Conservation (phyloP, 2,797 vertebrate species). For the Chiroxiphia lanceolata region DNA sequence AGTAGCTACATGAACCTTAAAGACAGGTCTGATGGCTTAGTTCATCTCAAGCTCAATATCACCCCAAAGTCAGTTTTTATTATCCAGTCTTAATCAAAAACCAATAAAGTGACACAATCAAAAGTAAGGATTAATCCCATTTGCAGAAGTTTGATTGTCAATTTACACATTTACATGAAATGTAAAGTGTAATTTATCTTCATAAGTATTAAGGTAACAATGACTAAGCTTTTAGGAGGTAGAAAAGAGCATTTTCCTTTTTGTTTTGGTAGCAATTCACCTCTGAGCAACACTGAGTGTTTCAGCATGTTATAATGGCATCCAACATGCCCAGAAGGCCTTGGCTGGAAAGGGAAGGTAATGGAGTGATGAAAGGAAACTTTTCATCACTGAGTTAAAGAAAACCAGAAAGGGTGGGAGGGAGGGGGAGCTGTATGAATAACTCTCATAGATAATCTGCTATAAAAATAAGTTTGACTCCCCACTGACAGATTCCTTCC, state of each 20-base stretch:
- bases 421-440: background rate
- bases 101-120: background rate
- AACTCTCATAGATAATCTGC: conserved; percentile 7
- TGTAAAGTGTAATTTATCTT: background rate
- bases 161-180: background rate
- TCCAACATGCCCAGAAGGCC: background rate
- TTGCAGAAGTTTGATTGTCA: background rate
- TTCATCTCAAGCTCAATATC: background rate
- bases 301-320: background rate
- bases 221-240: background rate
- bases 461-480: background rate
- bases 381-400: background rate
- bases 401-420: background rate
- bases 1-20: background rate
- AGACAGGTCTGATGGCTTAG: background rate
- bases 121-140: background rate
- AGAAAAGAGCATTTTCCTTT: background rate
- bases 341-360: background rate
- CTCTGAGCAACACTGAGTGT: background rate
- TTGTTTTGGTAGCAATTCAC: background rate
- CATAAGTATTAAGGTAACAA: background rate
- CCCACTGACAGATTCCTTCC: background rate
- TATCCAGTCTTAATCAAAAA: background rate
- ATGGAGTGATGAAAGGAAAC: background rate
- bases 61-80: background rate